Base-by-base conservation (phyloP, 1,140 invertebrate genomes). In the Aphelenchoides avenae region DNA sequence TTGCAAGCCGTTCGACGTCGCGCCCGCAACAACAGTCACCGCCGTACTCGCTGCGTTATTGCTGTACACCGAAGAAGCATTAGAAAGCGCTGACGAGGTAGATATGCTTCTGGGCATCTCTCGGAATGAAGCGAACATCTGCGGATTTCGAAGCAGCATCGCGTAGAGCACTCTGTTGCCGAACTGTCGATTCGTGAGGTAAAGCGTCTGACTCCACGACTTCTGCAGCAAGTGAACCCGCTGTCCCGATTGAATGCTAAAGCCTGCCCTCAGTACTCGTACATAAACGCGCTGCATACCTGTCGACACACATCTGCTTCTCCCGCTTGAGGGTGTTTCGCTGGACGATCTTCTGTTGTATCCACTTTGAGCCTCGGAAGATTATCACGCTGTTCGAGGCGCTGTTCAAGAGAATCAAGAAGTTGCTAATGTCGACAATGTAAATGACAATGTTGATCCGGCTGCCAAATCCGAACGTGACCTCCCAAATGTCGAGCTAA, bases 331-430 rank as follows among this genome's bases (percentile, higher is more conserved):
- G 22, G 22, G 52, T 57, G 20, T 64, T 64, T n/a, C 61, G 18
- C 11, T 51, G 36, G 18, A 44, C 49, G 34, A 62, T 37, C 40
- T 62, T 62, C 27, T 68, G n/a, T 34, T 62, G 60, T 41, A 62
- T 26, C 60, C 60, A 62, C 24, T 31, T 52, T 13, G 48, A 57
- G 18, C 29, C 31, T 13, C 66, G 54, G n/a, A 71, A 52, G 31
- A 76, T 77, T 33, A 72, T 66, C 27, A 72, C 33, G 49, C 71
- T 66, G 37, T 72, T 72, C 1, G 72, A 66, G 3, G 70, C 65
- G 31, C 47, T 64, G 37, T 71, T 71, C 22, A 74, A 22, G 4
- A 70, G 31, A 13, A 70, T 40, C 46, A 73, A 48, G 29, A 70
- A 63, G 41, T 70, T 70, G 18, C 40, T 49, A 6, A 61, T 59